Conservation (phyloP, 2,888 invertebrate genomes). For the Stratiomys singularior region DNA sequence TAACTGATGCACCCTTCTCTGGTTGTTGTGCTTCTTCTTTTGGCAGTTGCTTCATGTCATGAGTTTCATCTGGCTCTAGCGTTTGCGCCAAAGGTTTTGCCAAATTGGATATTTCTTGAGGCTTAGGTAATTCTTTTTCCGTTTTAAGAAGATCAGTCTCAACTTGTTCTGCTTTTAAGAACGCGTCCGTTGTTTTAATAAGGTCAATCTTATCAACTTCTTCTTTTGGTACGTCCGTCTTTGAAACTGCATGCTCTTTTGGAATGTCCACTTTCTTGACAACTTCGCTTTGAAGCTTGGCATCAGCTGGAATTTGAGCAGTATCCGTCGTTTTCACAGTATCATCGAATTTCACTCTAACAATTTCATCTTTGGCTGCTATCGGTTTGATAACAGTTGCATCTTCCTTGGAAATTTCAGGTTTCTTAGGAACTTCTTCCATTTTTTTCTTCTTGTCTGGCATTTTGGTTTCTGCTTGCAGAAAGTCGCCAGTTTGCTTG, state of each 20-base stretch:
- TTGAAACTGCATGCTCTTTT: background rate
- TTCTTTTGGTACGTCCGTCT: background rate
- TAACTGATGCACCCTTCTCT: no score
- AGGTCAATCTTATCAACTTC: constrained; percentile 24
- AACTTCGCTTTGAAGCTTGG: background rate
- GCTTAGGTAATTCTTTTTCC: no score
- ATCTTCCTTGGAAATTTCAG: background rate
- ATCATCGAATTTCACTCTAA: no score
- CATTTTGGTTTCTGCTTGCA: constrained; percentile 56
- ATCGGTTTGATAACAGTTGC: background rate
- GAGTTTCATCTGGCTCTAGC: no score
- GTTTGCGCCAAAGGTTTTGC: no score
- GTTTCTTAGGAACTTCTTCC: constrained; percentile 52
- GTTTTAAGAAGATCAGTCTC: background rate
- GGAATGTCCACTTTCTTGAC: constrained; percentile 2
- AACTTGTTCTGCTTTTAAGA: constrained; percentile 50
- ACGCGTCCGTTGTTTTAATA: constrained; percentile 25
- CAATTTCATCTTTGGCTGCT: no score
- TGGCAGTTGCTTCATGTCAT: no score
- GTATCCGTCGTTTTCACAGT: background rate
- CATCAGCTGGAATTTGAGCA: background rate
- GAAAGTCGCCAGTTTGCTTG: constrained; percentile 20
- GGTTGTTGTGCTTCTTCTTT: no score
- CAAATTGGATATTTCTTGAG: no score
- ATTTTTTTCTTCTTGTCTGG: background rate